phyloP scores from a whole-genome alignment of 2,888 invertebrate genomes.

The Phengaris arion region DNA sequence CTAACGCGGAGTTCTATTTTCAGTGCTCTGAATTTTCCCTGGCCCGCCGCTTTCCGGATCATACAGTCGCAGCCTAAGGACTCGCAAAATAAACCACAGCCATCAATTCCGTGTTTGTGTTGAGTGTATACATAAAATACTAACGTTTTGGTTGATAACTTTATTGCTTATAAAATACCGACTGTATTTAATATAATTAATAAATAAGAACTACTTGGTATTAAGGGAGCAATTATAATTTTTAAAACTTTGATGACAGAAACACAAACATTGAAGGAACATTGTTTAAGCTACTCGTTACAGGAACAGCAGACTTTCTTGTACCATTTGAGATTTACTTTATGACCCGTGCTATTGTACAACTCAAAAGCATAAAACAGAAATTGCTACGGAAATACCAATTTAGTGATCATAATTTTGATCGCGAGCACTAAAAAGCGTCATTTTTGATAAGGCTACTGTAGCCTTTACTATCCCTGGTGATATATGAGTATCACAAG shows the following conservation, averaged over 20 bases:
- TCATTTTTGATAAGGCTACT: background rate
- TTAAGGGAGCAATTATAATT: background rate
- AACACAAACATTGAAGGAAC: background rate
- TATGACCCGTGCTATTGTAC: constrained; percentile 6
- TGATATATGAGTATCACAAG: no score
- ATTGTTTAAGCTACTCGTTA: background rate
- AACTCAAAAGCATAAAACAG: background rate
- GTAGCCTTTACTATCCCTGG: background rate
- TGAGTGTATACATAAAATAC: no score
- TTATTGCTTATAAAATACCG: background rate
- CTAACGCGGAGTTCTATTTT: no score
- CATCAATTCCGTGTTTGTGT: no score
- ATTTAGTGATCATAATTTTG: constrained; percentile 4
- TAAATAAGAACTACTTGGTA: background rate
- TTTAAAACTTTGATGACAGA: background rate
- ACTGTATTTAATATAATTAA: background rate
- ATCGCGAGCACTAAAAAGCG: background rate
- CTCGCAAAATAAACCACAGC: no score
- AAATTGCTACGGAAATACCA: constrained; percentile 3
- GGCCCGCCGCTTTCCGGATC: no score
- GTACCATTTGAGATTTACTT: background rate
- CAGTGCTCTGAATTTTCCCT: no score
- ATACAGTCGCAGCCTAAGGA: no score
- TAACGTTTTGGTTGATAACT: background rate
- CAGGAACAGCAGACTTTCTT: background rate